A percentile compares a stretch with the other conserved stretches of the same genome.
These are phyloP conservation scores for Uropsilus gracilis DNA, from an alignment of 2,113 vertebrate species.

Conservation along the genomic window DNA sequence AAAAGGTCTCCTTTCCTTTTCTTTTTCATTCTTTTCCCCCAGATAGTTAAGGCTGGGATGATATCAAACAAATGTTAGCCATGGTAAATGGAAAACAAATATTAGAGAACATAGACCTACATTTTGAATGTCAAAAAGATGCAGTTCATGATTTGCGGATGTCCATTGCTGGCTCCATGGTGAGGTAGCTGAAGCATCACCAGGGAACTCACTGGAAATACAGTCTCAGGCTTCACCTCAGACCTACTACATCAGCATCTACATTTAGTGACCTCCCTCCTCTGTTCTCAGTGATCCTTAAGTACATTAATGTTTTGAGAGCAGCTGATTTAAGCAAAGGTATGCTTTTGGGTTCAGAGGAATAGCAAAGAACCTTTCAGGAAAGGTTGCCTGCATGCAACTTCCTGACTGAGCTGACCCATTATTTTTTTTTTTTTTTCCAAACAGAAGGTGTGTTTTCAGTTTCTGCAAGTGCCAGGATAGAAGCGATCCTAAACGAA, in stretches of 20 bases:
- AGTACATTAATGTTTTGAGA: not conserved
- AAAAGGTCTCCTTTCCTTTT: not conserved
- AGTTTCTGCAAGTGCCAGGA: not conserved
- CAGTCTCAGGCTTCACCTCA: not conserved
- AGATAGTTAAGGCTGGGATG: not conserved
- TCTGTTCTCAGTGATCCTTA: not conserved
- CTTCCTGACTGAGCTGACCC: not conserved
- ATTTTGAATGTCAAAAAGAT: not conserved
- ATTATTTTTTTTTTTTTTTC: not conserved
- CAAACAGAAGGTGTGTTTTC: not conserved
- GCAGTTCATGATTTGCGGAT: not conserved
- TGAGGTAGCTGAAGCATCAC: not conserved
- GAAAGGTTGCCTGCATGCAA: not conserved
- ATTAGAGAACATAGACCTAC: not conserved
- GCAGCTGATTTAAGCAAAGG: not conserved
- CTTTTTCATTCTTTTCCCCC: not conserved
- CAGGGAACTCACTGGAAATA: not conserved
- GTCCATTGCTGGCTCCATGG: not conserved
- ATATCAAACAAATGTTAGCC: not conserved
- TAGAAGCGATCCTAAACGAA: conserved; percentile 41
- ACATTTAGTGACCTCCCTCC: not conserved
- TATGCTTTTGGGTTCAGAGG: not conserved
- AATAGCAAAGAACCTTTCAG: not conserved
- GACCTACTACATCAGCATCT: not conserved
- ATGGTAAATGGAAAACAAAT: not conserved